phyloP scores from a whole-genome alignment of 92 coral and sea anemone genomes.

The Montipora capitata region DNA sequence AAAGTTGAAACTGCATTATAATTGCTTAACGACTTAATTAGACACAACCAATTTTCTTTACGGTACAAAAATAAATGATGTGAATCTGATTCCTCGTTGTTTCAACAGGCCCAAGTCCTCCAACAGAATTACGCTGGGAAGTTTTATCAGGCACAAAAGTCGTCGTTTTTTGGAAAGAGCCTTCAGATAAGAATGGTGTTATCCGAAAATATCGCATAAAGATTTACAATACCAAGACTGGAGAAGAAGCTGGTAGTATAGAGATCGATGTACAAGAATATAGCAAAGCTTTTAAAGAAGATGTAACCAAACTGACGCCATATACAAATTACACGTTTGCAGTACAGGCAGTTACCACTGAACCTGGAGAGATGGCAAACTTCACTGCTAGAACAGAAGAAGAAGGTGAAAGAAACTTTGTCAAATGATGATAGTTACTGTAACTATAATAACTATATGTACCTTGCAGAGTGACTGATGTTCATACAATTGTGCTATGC shows the following conservation, averaged over 20 bases:
- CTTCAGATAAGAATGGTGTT: conserved; percentile 64
- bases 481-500: too few relatives aligned
- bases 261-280: not conserved
- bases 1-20: too few relatives aligned
- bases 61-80: too few relatives aligned
- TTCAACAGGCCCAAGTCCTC: too few relatives aligned
- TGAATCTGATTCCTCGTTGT: too few relatives aligned
- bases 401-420: conserved; percentile 61
- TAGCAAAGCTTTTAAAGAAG: not conserved
- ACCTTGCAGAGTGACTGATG: too few relatives aligned
- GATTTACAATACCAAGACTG: conserved; percentile 47
- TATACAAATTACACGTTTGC: conserved; percentile 62
- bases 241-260: conserved; percentile 8
- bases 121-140: too few relatives aligned
- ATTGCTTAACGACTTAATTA: too few relatives aligned
- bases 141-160: too few relatives aligned
- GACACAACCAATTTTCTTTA: too few relatives aligned
- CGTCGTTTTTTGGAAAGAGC: conserved; percentile 61
- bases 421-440: not conserved
- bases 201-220: conserved; percentile 56
- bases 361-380: conserved; percentile 53
- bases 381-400: conserved; percentile 56
- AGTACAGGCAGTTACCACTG: conserved; percentile 65
- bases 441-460: too few relatives aligned
- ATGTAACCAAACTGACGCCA: conserved; percentile 49